These are phyloP conservation scores for Adoxophyes honmai DNA, from an alignment of 1,140 invertebrate genomes.

Conservation along the genomic window DNA sequence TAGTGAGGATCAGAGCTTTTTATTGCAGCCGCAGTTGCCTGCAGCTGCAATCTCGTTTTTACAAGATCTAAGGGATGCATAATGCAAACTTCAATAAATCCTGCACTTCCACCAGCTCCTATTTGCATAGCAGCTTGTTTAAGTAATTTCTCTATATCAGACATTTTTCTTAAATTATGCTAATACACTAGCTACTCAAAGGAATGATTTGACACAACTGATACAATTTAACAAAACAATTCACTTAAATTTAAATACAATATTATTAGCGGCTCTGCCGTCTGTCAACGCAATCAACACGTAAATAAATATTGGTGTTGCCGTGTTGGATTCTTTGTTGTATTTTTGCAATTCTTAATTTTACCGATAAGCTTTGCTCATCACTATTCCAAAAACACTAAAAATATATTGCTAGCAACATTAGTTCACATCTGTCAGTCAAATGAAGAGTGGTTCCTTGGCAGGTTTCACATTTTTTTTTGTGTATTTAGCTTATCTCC, in stretches of 20 bases:
- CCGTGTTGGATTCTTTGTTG: background rate
- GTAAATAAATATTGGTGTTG: conserved; percentile 12
- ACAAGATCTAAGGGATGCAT: conserved; percentile 97
- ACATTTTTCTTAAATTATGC: conserved; percentile 38
- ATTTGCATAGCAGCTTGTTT: conserved; percentile 91
- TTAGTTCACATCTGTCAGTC: conserved; percentile 24
- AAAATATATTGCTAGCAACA: conserved; percentile 16
- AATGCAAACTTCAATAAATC: conserved; percentile 95
- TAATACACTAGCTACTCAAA: too few species aligned
- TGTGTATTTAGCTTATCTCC: conserved; percentile 21
- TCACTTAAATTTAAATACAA: conserved; percentile 8
- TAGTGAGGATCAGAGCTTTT: conserved; percentile 78
- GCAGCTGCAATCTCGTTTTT: conserved; percentile 83
- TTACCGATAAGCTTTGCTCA: conserved; percentile 3
- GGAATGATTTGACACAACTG: too few species aligned
- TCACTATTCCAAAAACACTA: background rate
- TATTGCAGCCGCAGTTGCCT: conserved; percentile 54
- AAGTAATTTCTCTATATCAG: conserved; percentile 73
- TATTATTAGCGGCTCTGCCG: conserved; percentile 1
- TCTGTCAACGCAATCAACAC: background rate
- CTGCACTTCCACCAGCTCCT: conserved; percentile 91
- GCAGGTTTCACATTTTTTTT: conserved; percentile 21
- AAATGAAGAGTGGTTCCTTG: conserved; percentile 37
- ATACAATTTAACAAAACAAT: background rate
- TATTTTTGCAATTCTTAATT: background rate